Percentiles rank a stretch among this genome's conserved stretches.
phyloP scores from a whole-genome alignment of 2,113 vertebrate genomes.

The Probosciger aterrimus region DNA sequence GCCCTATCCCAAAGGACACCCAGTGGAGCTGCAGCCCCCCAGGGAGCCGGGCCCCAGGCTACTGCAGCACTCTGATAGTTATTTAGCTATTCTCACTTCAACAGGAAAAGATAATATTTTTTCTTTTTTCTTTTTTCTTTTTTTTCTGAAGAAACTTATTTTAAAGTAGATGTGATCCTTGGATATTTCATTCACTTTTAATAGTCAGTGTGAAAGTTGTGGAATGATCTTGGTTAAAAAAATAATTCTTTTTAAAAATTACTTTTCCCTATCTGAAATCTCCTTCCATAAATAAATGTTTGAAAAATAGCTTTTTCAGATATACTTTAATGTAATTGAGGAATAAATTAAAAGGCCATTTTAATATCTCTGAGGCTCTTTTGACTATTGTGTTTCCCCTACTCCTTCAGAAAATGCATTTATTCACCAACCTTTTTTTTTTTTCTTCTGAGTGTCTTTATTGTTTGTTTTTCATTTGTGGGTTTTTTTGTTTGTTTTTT shows the following conservation, averaged over 20 bases:
- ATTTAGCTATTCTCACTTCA: neutral
- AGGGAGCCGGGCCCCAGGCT: neutral
- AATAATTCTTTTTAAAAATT: neutral
- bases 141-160: neutral
- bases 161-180: neutral
- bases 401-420: rapidly evolving
- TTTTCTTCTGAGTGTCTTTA: neutral
- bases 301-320: neutral
- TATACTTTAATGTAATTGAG: neutral
- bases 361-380: neutral
- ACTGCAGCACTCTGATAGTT: neutral
- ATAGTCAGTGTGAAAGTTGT: neutral
- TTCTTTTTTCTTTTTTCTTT: neutral
- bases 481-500: no score
- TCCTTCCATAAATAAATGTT: neutral
- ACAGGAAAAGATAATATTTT: neutral
- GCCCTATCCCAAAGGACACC: rapidly evolving
- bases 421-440: neutral
- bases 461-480: no score
- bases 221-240: neutral
- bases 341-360: neutral
- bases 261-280: neutral
- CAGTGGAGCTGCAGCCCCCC: no score
- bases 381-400: neutral
- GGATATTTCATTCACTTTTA: neutral